These are phyloP conservation scores for Zoanthus sansibaricus DNA, from an alignment of 92 coral and sea anemone species.

Conservation along the genomic window DNA sequence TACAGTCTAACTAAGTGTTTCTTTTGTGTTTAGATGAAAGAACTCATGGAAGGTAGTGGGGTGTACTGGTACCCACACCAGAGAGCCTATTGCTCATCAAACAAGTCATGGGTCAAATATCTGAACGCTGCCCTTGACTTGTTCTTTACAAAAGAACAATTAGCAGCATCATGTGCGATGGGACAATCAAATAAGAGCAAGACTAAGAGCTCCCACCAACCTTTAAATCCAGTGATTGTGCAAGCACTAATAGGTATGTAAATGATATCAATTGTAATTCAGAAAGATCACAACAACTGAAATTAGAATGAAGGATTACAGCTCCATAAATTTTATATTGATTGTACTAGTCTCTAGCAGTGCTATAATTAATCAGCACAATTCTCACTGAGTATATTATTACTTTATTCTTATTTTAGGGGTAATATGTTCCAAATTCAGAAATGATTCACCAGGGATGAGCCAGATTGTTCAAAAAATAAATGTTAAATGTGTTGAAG, in stretches of 20 bases:
- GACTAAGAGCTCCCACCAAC: conserved; percentile 14
- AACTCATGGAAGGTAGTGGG: conserved; percentile 43
- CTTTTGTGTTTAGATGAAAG: conserved; percentile 6
- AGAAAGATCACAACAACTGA: conserved; percentile 2
- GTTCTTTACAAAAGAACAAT: conserved; percentile 42
- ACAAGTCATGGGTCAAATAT: conserved; percentile 45
- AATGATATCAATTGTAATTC: neutral
- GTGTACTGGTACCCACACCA: conserved; percentile 61
- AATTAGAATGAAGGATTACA: conserved; percentile 15
- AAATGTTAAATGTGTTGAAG: conserved; percentile 12
- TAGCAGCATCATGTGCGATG: conserved; percentile 38
- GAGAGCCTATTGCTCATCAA: conserved; percentile 49
- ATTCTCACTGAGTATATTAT: neutral
- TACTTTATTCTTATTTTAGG: neutral
- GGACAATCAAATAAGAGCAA: conserved; percentile 49
- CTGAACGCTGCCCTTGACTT: conserved; percentile 50
- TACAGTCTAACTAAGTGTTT: conserved; percentile 2
- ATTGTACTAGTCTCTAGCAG: conserved; percentile 5
- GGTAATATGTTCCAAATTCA: conserved; percentile 18
- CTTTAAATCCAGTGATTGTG: conserved; percentile 47
- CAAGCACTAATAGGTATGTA: conserved; percentile 48
- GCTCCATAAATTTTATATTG: neutral
- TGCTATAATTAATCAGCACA: neutral
- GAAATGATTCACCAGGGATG: neutral
- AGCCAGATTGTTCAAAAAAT: conserved; percentile 21